Evolutionary conservation across 2,113 vertebrate species (phyloP), one percentile per base, ranked within the genome.

Genomic region (Asarcornis scutulata): DNA sequence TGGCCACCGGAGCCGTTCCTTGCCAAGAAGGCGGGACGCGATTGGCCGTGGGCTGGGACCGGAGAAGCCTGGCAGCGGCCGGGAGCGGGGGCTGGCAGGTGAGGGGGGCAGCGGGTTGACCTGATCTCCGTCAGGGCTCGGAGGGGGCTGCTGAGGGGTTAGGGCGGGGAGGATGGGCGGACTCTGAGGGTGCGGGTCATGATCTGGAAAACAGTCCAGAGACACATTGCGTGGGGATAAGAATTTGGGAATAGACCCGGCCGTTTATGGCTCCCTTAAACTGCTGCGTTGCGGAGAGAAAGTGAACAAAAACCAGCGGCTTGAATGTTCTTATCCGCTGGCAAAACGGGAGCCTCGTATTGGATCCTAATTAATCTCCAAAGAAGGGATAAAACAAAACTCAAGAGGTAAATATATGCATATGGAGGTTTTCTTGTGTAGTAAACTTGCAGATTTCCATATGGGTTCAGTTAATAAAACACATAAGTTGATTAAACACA

Each of bases 11-110:
- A 1, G 20, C 15, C 14, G 31, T 20, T 9, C 1, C 6, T 1
- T 12, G 3, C 4, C 3, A 31, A 93, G 76, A 96, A 97, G 63
- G 9, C 0, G 36, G 8, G 29, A 38, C 1, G 32, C 13, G 46
- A 96, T 97, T 98, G 97, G 97, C 3, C 22, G 32, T 11, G 7
- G 3, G 20, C 14, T 8, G 66, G 9, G 18, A n/a, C 16, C 4
- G 50, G 4, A 26, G 36, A 14, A 4, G 21, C 13, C 9, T 5
- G 1, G 20, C 22, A 2, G 44, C 2, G 1, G 44, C 8, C 11
- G 1, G 26, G 8, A 3, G 34, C 6, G 32, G 26, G 36, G 46
- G 46, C 46, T 48, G 20, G 46, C 46, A 48, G 46, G 46, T 48
- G 46, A 48, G 46, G 46, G 46, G 46, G 46, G 20, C 46, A 18